These are phyloP conservation scores for Oreotrochilus melanogaster DNA, from an alignment of 2,113 vertebrate genomes.

Conservation along the genomic window DNA sequence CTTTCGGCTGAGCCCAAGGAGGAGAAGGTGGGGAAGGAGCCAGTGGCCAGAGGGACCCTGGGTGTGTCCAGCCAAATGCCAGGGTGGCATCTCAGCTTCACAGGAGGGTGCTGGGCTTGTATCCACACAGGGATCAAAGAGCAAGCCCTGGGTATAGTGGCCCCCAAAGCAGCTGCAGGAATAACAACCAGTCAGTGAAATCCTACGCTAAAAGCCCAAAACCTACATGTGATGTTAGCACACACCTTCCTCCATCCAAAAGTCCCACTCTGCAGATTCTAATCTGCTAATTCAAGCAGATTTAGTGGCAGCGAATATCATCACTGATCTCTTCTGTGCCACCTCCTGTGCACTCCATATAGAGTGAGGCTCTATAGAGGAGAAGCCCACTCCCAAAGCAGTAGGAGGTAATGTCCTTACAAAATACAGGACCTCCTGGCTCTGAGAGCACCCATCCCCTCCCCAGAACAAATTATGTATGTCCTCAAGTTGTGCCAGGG, in stretches of 20 bases:
- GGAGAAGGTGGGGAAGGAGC: background rate
- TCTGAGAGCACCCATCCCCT: fast-evolving
- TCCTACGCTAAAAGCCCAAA: background rate
- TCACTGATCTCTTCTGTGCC: background rate
- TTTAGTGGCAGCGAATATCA: background rate
- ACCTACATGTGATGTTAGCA: fast-evolving
- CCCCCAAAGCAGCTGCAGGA: background rate
- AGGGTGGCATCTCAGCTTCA: fast-evolving
- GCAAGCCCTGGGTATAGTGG: background rate
- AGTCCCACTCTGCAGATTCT: fast-evolving
- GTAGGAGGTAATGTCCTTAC: background rate
- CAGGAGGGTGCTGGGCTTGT: background rate
- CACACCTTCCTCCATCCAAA: background rate
- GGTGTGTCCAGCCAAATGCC: background rate
- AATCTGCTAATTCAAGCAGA: too few species aligned
- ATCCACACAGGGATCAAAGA: background rate
- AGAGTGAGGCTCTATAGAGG: background rate
- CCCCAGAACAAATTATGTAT: fast-evolving
- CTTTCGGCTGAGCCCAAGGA: background rate
- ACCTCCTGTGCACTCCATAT: background rate
- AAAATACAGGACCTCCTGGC: background rate
- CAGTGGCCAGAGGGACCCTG: fast-evolving
- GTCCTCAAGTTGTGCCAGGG: too few species aligned
- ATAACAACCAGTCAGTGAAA: background rate
- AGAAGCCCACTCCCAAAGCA: background rate